Evolutionary conservation across 2,797 vertebrate species (phyloP).

Genomic region (Gallirallus australis): DNA sequence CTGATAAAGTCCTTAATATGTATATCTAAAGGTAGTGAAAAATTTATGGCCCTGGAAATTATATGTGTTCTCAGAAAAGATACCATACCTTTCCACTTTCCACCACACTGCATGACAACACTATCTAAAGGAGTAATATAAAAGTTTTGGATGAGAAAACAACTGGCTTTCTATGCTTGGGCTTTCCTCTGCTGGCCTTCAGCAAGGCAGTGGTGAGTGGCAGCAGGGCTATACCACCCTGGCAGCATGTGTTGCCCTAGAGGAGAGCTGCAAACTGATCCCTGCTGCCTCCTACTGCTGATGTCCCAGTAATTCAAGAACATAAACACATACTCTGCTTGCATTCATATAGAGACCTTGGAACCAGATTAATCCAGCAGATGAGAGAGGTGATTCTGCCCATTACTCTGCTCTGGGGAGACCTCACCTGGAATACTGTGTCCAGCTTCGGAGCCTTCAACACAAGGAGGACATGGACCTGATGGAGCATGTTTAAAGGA

Average conservation of each 20-base stretch:
- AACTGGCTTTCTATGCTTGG: accelerated
- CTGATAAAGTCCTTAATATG: background rate
- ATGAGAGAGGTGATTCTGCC: no score
- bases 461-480: no score
- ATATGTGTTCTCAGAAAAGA: background rate
- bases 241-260: background rate
- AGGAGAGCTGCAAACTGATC: background rate
- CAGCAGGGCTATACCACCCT: accelerated
- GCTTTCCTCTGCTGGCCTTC: background rate
- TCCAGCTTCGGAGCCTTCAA: no score
- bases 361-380: background rate
- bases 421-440: no score
- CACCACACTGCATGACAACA: background rate
- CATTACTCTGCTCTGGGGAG: no score
- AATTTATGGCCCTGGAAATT: background rate
- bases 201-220: accelerated
- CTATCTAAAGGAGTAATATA: background rate
- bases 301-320: background rate
- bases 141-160: background rate
- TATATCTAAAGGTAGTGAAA: background rate
- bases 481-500: no score
- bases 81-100: background rate
- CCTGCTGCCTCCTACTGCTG: background rate
- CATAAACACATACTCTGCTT: background rate
- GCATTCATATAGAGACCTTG: accelerated